Base-by-base conservation (phyloP, 2,113 vertebrate species). In the Dipodomys merriami region DNA sequence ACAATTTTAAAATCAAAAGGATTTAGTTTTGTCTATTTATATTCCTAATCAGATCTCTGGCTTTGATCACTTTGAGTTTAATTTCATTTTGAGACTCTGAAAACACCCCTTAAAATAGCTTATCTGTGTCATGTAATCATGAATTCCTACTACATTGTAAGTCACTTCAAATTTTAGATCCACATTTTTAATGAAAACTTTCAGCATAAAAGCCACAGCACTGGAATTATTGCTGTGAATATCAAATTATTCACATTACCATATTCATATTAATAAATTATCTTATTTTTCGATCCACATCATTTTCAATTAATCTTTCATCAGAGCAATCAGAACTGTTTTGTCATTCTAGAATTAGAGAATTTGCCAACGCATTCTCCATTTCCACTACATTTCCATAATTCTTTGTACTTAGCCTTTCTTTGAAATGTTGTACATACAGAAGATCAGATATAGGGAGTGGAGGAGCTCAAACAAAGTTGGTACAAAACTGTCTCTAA, bases 191-290 rank as follows among this genome's bases (percentile, higher is more conserved):
- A 95, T 95, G 71, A 79, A 94, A 94, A 96, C 82, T 96, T 95
- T 90, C 49, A 94, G 74, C 53, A 93, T 91, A 94, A 95, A 96
- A 95, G 49, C 88, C 67, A 94, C 57, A 90, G 91, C 81, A 93
- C 90, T 96, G 72, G 95, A 95, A 97, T 96, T 97, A 89, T 93
- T 93, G 18, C 81, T 30, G 5, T 95, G 96, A 95, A 96, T 95
- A 96, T 20, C 77, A 96, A 97, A 95, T 97, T 96, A 97, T 94
- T 96, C 91, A 83, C 89, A 96, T 96, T 94, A 95, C 83, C 95
- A 96, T 97, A 96, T 95, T 95, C 93, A 95, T 95, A 95, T 94
- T 95, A 97, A 95, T 96, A 96, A 96, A 97, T 97, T 96, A 94
- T 92, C 92, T 91, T 93, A 96, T 96, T 95, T 97, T 97, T 96